Base-by-base conservation (phyloP, 2,797 vertebrate genomes). In the Rhabdomys pumilio region DNA sequence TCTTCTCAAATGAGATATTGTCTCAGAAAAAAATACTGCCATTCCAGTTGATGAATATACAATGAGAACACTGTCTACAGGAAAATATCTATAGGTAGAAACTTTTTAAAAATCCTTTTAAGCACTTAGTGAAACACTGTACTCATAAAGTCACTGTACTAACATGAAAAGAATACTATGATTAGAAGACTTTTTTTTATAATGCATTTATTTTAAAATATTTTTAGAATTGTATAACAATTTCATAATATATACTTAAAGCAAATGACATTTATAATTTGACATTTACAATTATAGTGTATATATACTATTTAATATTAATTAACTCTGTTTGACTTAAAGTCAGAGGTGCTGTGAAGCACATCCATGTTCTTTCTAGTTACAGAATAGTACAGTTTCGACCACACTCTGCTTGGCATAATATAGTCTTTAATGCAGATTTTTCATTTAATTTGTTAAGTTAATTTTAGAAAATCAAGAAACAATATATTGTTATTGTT, bases 1-100 rank as follows among this genome's bases (percentile, higher is more conserved):
- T 90, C 2, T 96, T 95, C 29, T 90, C 87, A 90, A 31, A 72
- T 84, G 24, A 89, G 24, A 59, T 91, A 86, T 31, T 83, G 89
- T 93, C 11, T 72, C 34, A 44, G 47, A 41, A 38, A n/a, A 24
- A 73, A 57, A 57, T 80, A 53, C 76, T 26, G 4, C 29, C 87
- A 0, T 53, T 90, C 69, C 17, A 41, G 41, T 2, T 76, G 10
- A 11, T 90, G 84, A 76, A 83, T 57, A 72, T 75, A 73, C 81
- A 1, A 55, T 83, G 65, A 59, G 41, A 89, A 67, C 7, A 59
- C 24, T 77, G 24, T 50, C 6, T 5, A 80, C 57, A 57, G 26
- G 14, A 83, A 86, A 0, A 1, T 73, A 0, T 34, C 0, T 19
- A 75, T 41, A 89, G 47, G 14, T 38, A 59, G 13, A 26, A 34